These are phyloP conservation scores for Trachelus stipa DNA, from an alignment of 2,888 invertebrate genomes.

Conservation along the genomic window DNA sequence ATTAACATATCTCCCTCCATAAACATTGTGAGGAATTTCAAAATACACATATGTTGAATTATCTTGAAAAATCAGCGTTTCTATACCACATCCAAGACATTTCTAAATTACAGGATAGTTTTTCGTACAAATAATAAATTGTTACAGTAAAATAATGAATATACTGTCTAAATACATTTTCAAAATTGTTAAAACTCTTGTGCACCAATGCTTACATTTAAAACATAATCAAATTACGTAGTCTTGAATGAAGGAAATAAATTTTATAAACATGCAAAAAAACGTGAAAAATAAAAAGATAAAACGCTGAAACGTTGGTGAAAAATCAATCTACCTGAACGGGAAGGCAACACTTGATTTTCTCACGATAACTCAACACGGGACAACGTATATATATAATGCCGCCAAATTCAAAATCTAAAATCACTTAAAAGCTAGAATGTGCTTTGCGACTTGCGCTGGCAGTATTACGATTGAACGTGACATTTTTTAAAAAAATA, in stretches of 20 bases:
- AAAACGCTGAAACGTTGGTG: not conserved
- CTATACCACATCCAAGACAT: not conserved
- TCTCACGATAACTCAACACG: not conserved
- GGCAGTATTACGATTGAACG: not conserved
- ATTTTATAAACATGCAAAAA: not conserved
- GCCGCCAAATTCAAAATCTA: not conserved
- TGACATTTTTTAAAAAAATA: not conserved
- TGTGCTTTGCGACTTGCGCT: not conserved
- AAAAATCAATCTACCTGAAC: not conserved
- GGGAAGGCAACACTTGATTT: not conserved
- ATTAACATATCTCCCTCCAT: not conserved
- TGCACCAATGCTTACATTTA: not conserved
- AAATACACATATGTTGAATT: constrained; percentile 14
- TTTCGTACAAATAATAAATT: not conserved
- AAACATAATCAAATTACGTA: not conserved
- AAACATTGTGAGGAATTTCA: not conserved
- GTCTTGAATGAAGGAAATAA: not conserved
- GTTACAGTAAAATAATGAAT: not conserved
- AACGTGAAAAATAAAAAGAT: not conserved
- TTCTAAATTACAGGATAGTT: not conserved
- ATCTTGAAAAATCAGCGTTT: constrained; percentile 17
- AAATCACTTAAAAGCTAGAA: not conserved
- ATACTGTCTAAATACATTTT: not conserved
- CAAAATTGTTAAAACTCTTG: not conserved
- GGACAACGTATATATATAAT: not conserved